phyloP scores from a whole-genome alignment of 2,888 invertebrate species.

The Carterocephalus palaemon region DNA sequence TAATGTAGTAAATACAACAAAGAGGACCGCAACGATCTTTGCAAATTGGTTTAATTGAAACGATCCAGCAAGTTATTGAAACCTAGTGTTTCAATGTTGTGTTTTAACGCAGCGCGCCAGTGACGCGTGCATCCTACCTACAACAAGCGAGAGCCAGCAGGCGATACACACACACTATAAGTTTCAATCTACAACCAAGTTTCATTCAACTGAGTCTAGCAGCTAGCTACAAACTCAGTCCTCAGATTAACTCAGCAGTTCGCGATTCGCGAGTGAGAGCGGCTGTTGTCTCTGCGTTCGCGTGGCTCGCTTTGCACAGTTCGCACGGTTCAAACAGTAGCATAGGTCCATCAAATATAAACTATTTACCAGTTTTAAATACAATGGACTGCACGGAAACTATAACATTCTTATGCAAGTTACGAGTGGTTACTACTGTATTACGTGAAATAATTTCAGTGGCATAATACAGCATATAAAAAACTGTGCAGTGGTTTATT shows the following conservation, averaged over 20 bases:
- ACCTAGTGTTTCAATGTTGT: neutral
- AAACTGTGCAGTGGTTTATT: neutral
- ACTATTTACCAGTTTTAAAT: conserved; percentile 12
- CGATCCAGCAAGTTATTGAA: conserved; percentile 8
- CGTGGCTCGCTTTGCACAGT: neutral
- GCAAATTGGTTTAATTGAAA: conserved; percentile 14
- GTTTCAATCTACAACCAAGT: conserved; percentile 11
- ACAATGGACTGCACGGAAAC: conserved; percentile 32
- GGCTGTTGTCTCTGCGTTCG: conserved; percentile 17
- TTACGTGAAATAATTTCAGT: conserved; percentile 21
- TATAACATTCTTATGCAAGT: conserved; percentile 28
- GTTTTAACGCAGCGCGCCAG: conserved; percentile 5
- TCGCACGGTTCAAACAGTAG: neutral
- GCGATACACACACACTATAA: conserved; percentile 23
- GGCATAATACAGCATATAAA: conserved; percentile 5
- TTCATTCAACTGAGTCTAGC: conserved; percentile 16
- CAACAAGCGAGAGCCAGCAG: conserved; percentile 24
- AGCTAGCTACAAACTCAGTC: neutral
- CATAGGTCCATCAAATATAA: conserved; percentile 7
- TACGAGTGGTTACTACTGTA: conserved; percentile 18
- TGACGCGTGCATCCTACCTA: no score
- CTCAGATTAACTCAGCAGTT: conserved; percentile 25
- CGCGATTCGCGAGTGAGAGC: conserved; percentile 29
- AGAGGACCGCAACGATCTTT: conserved; percentile 1
- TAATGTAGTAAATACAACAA: no score